Conservation (phyloP, 2,888 invertebrate genomes). For the Mythimna lalbum region DNA sequence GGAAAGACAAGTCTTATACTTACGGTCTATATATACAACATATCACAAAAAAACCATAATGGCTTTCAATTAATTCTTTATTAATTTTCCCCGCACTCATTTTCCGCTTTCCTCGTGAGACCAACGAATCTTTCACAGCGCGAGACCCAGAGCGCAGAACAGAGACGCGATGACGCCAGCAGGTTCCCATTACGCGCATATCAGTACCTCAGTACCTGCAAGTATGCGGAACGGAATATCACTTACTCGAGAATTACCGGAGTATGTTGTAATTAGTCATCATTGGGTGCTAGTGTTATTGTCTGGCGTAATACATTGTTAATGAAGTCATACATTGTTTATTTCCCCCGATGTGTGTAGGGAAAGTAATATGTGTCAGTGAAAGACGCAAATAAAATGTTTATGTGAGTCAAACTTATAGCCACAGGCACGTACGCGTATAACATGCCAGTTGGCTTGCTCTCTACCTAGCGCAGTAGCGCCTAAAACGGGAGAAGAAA, state of each 20-base stretch:
- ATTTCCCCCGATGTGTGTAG: neutral
- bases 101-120: conserved; percentile 50
- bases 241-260: neutral
- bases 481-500: neutral
- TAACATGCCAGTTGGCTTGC: neutral
- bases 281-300: conserved; percentile 10
- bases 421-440: neutral
- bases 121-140: neutral
- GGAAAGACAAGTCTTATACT: too few species aligned
- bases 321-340: neutral
- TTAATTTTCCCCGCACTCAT: conserved; percentile 9
- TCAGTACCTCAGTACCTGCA: neutral
- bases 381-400: conserved; percentile 16
- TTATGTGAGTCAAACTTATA: neutral
- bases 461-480: neutral
- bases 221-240: conserved; percentile 41
- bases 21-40: too few species aligned
- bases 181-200: conserved; percentile 15
- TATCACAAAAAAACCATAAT: too few species aligned
- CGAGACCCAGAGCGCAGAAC: conserved; percentile 15
- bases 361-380: conserved; percentile 26
- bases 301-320: conserved; percentile 19
- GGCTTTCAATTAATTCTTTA: neutral
- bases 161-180: conserved; percentile 19
- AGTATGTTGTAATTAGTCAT: conserved; percentile 24